Conservation (phyloP, 2,888 invertebrate genomes). For the Sialis lutaria region DNA sequence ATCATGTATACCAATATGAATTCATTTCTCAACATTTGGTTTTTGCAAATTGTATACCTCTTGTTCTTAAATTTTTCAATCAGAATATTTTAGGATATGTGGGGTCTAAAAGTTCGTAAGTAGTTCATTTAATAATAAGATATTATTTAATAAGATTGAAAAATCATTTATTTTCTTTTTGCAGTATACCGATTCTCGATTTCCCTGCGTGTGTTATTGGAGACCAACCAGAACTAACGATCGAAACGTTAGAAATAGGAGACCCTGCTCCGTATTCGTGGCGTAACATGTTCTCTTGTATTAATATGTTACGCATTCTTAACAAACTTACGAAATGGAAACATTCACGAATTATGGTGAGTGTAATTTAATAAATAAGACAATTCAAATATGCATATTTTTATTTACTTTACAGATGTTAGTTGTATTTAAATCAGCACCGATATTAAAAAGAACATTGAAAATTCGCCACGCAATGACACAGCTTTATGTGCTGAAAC, state of each 20-base stretch:
- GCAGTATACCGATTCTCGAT: conserved; percentile 76
- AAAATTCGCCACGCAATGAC: conserved; percentile 93
- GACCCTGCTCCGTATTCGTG: conserved; percentile 80
- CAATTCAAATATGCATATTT: not conserved
- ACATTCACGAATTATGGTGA: conserved; percentile 88
- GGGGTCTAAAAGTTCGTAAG: conserved; percentile 74
- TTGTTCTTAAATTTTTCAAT: conserved; percentile 96
- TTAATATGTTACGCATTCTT: conserved; percentile 86
- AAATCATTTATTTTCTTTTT: conserved; percentile 11
- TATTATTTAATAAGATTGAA: conserved; percentile 3
- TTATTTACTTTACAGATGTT: conserved; percentile 48
- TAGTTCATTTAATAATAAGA: conserved; percentile 9
- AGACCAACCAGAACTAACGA: conserved; percentile 83
- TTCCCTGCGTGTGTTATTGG: conserved; percentile 94
- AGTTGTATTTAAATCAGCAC: conserved; percentile 98
- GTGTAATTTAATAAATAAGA: conserved; percentile 3
- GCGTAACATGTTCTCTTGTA: conserved; percentile 96
- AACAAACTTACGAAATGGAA: conserved; percentile 99
- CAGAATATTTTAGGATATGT: conserved; percentile 93
- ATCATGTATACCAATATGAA: conserved; percentile 98
- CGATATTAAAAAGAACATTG: conserved; percentile 88
- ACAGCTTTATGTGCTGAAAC: conserved; percentile 93
- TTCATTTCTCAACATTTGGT: conserved; percentile 98
- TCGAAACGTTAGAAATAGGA: conserved; percentile 76
- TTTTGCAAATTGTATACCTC: conserved; percentile 96